Conservation (phyloP, 1,140 invertebrate species). For the Onthophagus taurus region DNA sequence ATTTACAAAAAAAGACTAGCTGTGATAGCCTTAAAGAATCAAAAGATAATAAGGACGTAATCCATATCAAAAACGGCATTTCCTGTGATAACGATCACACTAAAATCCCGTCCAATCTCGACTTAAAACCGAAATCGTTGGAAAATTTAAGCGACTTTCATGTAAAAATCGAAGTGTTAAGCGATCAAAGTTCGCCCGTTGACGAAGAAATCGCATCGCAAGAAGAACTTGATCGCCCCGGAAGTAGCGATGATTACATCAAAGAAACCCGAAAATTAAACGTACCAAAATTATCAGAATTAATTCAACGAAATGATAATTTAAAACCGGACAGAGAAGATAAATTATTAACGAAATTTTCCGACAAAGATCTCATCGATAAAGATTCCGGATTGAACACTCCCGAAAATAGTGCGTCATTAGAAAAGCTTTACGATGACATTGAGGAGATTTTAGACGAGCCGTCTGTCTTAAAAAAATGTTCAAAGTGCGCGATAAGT, state of each 20-base stretch:
- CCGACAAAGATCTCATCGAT: conserved; percentile 2
- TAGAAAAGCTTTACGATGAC: conserved; percentile 8
- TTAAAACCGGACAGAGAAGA: conserved; percentile 12
- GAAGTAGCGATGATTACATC: no score
- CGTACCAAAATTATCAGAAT: conserved; percentile 22
- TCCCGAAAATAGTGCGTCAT: conserved; percentile 7
- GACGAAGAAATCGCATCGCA: conserved; percentile 4
- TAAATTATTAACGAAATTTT: conserved; percentile 2
- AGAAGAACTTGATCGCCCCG: conserved; percentile 4
- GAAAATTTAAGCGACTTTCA: conserved; percentile 4
- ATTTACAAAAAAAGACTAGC: not conserved
- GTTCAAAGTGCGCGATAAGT: not conserved
- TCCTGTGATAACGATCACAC: not conserved
- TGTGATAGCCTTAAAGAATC: conserved; percentile 7
- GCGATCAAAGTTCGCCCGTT: conserved; percentile 1
- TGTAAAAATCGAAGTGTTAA: conserved; percentile 9
- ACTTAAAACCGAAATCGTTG: not conserved
- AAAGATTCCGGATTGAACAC: conserved; percentile 11
- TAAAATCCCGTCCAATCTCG: not conserved
- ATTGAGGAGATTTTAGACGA: conserved; percentile 8
- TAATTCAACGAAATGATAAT: conserved; percentile 26
- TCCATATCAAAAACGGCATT: conserved; percentile 17
- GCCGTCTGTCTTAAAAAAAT: not conserved
- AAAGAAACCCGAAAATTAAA: conserved; percentile 6
- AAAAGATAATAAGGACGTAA: conserved; percentile 19